A percentile compares a stretch with the other conserved stretches of the same genome.
Evolutionary conservation across 2,113 vertebrate genomes (phyloP).

Genomic region (Girardinichthys multiradiatus): DNA sequence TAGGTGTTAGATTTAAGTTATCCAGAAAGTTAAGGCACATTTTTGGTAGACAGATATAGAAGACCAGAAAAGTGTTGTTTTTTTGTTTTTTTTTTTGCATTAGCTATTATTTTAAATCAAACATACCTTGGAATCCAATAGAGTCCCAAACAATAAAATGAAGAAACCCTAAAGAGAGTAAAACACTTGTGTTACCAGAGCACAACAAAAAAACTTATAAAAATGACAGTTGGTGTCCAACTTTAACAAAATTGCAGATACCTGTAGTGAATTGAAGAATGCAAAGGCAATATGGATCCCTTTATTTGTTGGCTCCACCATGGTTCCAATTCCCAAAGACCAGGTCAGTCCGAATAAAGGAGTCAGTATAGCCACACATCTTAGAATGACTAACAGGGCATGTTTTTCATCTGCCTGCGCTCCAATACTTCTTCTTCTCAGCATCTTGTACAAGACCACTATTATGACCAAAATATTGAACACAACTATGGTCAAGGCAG

Average conservation of each 20-base stretch:
- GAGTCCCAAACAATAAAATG: constrained; percentile 82
- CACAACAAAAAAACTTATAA: neutral
- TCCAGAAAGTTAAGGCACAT: neutral
- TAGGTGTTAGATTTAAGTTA: too few species aligned
- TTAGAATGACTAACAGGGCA: constrained; percentile 80
- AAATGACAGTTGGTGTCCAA: neutral
- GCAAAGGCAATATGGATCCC: constrained; percentile 84
- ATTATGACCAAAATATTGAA: constrained; percentile 85
- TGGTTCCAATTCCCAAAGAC: constrained; percentile 84
- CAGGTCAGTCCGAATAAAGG: constrained; percentile 90
- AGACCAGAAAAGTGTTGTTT: neutral
- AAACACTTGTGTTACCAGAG: neutral
- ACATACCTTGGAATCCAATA: constrained; percentile 71
- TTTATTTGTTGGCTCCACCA: constrained; percentile 51
- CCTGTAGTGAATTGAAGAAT: constrained; percentile 88
- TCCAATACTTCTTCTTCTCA: constrained; percentile 75
- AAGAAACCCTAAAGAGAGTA: constrained; percentile 79
- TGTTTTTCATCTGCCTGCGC: constrained; percentile 73
- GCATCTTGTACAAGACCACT: constrained; percentile 82
- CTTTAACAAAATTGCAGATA: constrained; percentile 41
- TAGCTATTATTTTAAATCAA: neutral
- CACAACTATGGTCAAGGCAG: constrained; percentile 82
- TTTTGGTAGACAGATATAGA: neutral
- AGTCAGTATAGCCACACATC: constrained; percentile 85
- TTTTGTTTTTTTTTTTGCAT: neutral